Base-by-base conservation (phyloP, 30 jellyfish, hydroid and myxozoan genomes). In the Turritopsis dohrnii region DNA sequence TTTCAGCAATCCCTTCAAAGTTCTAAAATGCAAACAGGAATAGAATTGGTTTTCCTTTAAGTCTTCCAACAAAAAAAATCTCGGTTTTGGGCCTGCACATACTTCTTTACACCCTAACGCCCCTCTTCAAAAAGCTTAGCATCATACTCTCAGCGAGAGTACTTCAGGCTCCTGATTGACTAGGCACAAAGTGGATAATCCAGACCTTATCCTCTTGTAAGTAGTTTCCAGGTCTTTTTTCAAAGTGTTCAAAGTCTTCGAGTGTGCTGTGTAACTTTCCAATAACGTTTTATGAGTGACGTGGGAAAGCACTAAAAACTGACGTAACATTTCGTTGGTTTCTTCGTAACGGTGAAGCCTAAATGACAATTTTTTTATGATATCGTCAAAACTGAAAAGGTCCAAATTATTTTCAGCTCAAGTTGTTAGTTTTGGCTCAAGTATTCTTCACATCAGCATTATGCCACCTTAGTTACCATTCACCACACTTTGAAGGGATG, bases 301-400 rank as follows among this genome's bases (percentile, higher is more conserved):
- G 18, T 94, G 95, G 1, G 99, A 89, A 9, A 94, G 80, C 69
- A 25, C 79, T 26, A 90, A 83, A 81, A 94, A 94, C 27, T 87
- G 91, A 1, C 84, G 87, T 18, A 94, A 88, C 95, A 94, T 84
- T 86, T 94, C 96, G 75, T 94, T 94, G 72, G 96, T 89, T 79
- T 94, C 99, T 76, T 94, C 99, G 74, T 82, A 94, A 72, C 84
- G 96, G 19, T 89, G 76, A 27, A 87, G 75, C 30, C 96, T 93
- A 80, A 24, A 85, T 69, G 27, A 84, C 3, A 17, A 8, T 21
- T 8, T 21, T 29, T 79, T 0, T 17, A 79, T 22, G 20, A 16
- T 18, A 0, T 21, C 25, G 29, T 76, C 18, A 17, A 17, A 21
- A 18, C 29, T 18, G 29, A 19, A 79, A 79, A 53, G 9, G 21